A percentile compares a stretch with the other conserved stretches of the same genome.
phyloP scores from a whole-genome alignment of 2,113 vertebrate species.

The Rostratula benghalensis region DNA sequence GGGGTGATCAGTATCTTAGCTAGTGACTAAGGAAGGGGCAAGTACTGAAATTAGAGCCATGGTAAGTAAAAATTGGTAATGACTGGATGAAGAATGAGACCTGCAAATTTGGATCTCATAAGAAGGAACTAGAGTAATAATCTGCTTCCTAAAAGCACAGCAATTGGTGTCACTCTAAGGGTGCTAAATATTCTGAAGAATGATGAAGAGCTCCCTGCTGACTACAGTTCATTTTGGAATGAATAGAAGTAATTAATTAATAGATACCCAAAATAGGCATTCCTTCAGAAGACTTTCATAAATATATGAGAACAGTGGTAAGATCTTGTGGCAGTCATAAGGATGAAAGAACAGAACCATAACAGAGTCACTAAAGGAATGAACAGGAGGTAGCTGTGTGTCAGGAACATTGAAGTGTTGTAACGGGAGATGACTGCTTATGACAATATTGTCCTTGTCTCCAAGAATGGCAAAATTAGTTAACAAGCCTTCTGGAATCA shows the following conservation, averaged over 20 bases:
- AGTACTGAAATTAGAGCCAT: neutral
- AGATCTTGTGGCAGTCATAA: neutral
- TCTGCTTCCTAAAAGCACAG: neutral
- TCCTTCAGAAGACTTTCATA: neutral
- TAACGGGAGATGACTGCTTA: neutral
- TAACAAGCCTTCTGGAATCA: neutral
- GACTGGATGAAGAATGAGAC: neutral
- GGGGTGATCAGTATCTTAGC: neutral
- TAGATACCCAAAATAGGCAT: neutral
- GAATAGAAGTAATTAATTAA: conserved; percentile 10
- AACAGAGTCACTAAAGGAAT: neutral
- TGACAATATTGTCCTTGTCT: neutral
- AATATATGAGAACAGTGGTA: neutral
- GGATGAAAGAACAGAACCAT: neutral
- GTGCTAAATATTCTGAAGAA: neutral
- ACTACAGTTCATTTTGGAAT: neutral
- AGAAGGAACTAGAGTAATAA: conserved; percentile 1
- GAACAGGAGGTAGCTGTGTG: neutral
- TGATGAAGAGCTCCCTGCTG: neutral
- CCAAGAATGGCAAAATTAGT: neutral
- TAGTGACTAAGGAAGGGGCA: neutral
- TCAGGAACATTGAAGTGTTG: neutral
- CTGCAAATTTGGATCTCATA: neutral
- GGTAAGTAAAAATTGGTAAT: neutral
- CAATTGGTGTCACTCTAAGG: neutral